phyloP scores from a whole-genome alignment of 1,140 invertebrate genomes.

The Antheraea pernyi region DNA sequence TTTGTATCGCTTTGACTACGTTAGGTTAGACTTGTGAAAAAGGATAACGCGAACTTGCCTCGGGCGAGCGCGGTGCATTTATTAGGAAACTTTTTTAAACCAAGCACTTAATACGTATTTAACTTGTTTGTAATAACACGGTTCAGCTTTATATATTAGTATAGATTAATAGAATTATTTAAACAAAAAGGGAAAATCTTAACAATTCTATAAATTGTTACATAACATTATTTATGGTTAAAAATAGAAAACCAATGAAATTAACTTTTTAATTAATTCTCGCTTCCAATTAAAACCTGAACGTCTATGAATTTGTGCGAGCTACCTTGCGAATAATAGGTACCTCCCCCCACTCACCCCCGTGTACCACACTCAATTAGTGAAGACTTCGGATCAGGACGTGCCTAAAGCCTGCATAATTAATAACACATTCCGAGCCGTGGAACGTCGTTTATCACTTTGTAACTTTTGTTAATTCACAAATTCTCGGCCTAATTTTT shows the following conservation, averaged over 20 bases:
- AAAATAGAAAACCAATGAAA: background rate
- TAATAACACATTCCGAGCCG: constrained; percentile 37
- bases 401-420: constrained; percentile 36
- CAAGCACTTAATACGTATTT: no score
- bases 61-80: no score
- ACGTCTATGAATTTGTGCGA: constrained; percentile 37
- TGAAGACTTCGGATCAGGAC: constrained; percentile 18
- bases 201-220: background rate
- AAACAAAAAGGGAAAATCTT: no score
- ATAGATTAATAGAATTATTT: no score
- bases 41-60: no score
- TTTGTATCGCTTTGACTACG: no score
- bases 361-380: constrained; percentile 46
- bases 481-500: background rate
- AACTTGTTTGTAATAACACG: no score
- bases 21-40: no score
- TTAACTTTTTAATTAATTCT: background rate
- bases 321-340: constrained; percentile 30
- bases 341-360: constrained; percentile 11
- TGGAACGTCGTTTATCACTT: background rate
- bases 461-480: background rate
- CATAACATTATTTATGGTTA: background rate
- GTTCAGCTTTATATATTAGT: no score
- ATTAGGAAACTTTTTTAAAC: no score
- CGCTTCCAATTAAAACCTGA: constrained; percentile 21